Evolutionary conservation across 2,888 invertebrate species (phyloP).

Genomic region (Leptopilina myrica): DNA sequence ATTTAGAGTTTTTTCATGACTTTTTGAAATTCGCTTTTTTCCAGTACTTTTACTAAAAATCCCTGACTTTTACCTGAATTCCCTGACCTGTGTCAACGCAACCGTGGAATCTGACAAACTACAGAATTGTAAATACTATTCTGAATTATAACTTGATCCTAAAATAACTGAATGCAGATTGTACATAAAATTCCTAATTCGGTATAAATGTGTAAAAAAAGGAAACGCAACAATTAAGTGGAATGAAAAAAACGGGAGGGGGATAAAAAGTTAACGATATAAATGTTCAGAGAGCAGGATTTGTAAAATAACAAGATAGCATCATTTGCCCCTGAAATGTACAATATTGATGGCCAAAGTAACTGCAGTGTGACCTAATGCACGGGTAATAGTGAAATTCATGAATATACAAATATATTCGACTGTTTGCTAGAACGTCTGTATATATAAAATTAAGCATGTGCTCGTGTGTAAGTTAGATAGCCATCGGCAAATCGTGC

Average conservation of each 20-base stretch:
- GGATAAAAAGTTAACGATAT: background rate
- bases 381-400: conserved; percentile 26
- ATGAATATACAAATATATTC: conserved; percentile 27
- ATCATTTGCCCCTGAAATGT: conserved; percentile 42
- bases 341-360: conserved; percentile 41
- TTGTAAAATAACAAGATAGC: conserved; percentile 36
- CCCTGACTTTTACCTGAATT: too few relatives aligned
- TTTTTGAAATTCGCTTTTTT: too few relatives aligned
- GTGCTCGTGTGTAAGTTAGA: conserved; percentile 48
- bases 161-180: too few relatives aligned
- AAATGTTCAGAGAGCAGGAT: background rate
- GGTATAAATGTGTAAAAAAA: too few relatives aligned
- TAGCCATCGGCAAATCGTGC: conserved; percentile 43
- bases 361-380: conserved; percentile 38
- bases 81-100: too few relatives aligned
- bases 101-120: too few relatives aligned
- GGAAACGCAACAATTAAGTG: background rate
- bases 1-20: too few relatives aligned
- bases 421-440: background rate
- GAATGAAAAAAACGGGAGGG: background rate
- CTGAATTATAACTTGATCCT: too few relatives aligned
- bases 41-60: too few relatives aligned
- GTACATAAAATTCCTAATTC: too few relatives aligned
- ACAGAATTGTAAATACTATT: too few relatives aligned
- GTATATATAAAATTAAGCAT: conserved; percentile 35